These are phyloP conservation scores for Volucella inanis DNA, from an alignment of 2,888 invertebrate genomes.

Conservation along the genomic window DNA sequence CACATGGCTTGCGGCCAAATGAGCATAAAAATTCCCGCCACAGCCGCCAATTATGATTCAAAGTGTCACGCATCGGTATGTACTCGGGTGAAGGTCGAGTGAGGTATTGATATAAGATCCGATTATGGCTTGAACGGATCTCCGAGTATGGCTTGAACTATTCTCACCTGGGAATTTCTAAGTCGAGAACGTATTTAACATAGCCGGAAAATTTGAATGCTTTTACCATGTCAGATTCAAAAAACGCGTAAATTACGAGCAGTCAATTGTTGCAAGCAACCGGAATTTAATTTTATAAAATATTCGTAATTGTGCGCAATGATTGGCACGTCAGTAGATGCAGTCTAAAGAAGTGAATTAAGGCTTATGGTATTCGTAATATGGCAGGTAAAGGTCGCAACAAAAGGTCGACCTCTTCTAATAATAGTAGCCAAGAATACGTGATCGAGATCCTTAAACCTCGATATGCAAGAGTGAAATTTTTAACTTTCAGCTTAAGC, in stretches of 20 bases:
- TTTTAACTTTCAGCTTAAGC: too few species aligned
- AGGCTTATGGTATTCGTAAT: neutral
- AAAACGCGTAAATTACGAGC: neutral
- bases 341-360: too few species aligned
- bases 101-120: neutral
- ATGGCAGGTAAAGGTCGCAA: neutral
- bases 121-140: neutral
- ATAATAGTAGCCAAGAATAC: constrained; percentile 13
- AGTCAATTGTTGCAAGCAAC: neutral
- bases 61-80: neutral
- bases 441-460: constrained; percentile 19
- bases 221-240: neutral
- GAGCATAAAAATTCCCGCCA: neutral
- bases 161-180: constrained; percentile 4
- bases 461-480: neutral
- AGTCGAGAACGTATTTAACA: neutral
- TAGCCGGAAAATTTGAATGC: neutral
- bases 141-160: constrained; percentile 2
- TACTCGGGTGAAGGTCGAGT: too few species aligned
- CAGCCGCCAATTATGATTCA: constrained; percentile 4
- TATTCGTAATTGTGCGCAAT: too few species aligned
- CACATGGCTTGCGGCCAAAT: neutral
- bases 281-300: neutral
- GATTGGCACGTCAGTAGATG: too few species aligned
- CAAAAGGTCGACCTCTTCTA: constrained; percentile 19